These are phyloP conservation scores for Achroia grisella DNA, from an alignment of 1,140 invertebrate genomes.

Conservation along the genomic window DNA sequence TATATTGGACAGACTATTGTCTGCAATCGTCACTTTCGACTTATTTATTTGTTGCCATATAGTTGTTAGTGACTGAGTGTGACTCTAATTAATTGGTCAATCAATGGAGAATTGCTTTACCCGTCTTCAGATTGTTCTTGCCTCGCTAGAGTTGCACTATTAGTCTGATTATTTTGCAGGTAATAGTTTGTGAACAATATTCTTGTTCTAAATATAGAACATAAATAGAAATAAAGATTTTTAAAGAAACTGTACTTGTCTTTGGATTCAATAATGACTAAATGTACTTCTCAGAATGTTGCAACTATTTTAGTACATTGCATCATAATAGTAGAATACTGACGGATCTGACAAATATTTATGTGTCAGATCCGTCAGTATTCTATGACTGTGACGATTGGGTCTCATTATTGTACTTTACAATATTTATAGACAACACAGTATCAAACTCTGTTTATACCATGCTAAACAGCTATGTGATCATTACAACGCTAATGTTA, in stretches of 20 bases:
- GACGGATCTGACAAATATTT: no score
- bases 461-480: no score
- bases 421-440: no score
- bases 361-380: no score
- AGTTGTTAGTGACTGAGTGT: slow-evolving; percentile 20
- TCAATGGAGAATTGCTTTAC: slow-evolving; percentile 34
- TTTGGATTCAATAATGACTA: no score
- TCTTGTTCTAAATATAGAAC: slow-evolving; percentile 10
- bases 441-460: no score
- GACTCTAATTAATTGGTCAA: slow-evolving; percentile 1
- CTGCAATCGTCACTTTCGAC: slow-evolving; percentile 16
- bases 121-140: slow-evolving; percentile 28
- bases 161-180: slow-evolving; percentile 4
- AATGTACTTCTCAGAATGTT: no score
- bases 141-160: not conserved
- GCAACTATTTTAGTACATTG: no score
- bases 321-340: no score
- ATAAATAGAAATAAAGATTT: slow-evolving; percentile 19
- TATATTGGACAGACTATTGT: slow-evolving; percentile 16
- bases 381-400: no score
- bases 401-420: no score
- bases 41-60: slow-evolving; percentile 60
- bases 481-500: no score
- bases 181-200: slow-evolving; percentile 16
- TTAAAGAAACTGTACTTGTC: slow-evolving; percentile 10